Evolutionary conservation across 2,888 invertebrate genomes (phyloP).

Genomic region (Pyrrhia umbra): DNA sequence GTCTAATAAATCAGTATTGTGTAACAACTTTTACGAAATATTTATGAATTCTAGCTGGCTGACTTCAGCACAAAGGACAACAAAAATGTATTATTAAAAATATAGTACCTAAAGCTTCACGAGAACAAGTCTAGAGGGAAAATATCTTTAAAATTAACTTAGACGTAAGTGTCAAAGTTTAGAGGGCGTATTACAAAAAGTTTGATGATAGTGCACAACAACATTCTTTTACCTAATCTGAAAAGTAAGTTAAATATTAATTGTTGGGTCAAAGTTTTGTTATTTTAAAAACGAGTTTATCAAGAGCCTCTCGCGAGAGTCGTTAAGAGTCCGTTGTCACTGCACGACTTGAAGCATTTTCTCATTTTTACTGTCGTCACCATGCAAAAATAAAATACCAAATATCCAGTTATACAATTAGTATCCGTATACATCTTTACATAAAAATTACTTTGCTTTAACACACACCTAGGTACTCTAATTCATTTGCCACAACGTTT

Average conservation of each 20-base stretch:
- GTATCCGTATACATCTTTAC: too few relatives aligned
- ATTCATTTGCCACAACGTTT: constrained; percentile 13
- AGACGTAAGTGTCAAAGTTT: constrained; percentile 45
- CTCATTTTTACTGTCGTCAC: background rate
- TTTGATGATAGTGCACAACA: constrained; percentile 37
- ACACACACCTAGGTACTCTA: constrained; percentile 14
- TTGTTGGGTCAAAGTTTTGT: constrained; percentile 43
- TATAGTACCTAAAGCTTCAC: constrained; percentile 7
- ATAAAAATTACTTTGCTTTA: too few relatives aligned
- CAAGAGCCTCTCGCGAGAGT: constrained; percentile 27
- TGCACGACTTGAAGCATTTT: constrained; percentile 16
- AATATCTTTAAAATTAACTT: constrained; percentile 39
- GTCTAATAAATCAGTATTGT: background rate
- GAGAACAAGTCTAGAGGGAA: constrained; percentile 9
- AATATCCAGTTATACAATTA: too few relatives aligned
- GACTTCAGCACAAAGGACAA: background rate
- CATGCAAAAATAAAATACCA: too few relatives aligned
- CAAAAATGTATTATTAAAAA: constrained; percentile 20
- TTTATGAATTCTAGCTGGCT: background rate
- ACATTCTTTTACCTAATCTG: constrained; percentile 47
- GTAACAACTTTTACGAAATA: background rate
- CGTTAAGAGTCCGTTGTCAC: constrained; percentile 46
- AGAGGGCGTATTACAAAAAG: constrained; percentile 38
- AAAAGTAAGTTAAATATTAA: constrained; percentile 55
- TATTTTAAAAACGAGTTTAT: constrained; percentile 43